Evolutionary conservation across 2,888 invertebrate genomes (phyloP), one percentile per base, ranked within the genome.

Genomic region (Yponomeuta sedellus): DNA sequence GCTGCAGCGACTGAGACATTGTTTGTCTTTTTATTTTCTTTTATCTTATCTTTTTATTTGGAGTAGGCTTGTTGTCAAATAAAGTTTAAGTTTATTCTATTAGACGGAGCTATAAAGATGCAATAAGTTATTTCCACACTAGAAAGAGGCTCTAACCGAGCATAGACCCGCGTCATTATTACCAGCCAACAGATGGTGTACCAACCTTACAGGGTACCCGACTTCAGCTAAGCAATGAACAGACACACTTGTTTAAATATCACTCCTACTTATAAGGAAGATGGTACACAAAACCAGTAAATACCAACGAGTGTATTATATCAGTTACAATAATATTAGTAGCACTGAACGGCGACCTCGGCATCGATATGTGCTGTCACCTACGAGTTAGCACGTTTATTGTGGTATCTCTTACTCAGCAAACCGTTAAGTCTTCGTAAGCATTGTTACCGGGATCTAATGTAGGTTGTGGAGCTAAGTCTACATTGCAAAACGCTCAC

Each of bases 271-370:
- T 67, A 67, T 70, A 71, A 70, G 74, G 74, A 72, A 72, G 69
- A 58, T 64, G 39, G 25, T 40, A 59, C 65, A 62, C 11, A 61
- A 25, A 25, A 64, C 28, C 57, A 28, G 28, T 34, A 12, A 12
- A 52, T 52, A 52, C 2, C 16, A 16, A 16, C 44, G 44, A 52
- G 44, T 52, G 5, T 16, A 52, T 52, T 52, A 16, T 52, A 16
- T 52, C 5, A 52, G 44, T 52, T 16, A 16, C 1, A 6, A 52
- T 16, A 52, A 52, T 16, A 52, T 16, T 16, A 52, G 16, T 34
- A 64, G 34, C 57, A 39, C 19, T 64, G 64, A 64, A 57, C 62
- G 25, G 19, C 16, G 39, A 70, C 84, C 85, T 83, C 80, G 82
- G 72, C 83, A 78, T 75, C 74, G 71, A 79, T 81, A 62, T 62